phyloP scores from a whole-genome alignment of 92 coral and sea anemone genomes.

The Palythoa heliodiscus region DNA sequence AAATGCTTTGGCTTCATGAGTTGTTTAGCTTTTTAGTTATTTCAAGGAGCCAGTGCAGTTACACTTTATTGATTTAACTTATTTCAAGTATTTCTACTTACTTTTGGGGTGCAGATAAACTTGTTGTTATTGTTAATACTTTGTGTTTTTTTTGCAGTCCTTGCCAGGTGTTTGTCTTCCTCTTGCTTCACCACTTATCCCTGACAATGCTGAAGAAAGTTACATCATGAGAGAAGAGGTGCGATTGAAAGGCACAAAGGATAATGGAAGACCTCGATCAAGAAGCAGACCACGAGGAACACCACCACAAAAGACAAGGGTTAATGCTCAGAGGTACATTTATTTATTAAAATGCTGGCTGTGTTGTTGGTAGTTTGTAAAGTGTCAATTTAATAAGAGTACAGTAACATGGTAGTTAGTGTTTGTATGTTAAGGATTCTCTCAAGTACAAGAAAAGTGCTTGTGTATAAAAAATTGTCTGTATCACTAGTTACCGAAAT shows the following conservation, averaged over 20 bases:
- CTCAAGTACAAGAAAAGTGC: no score
- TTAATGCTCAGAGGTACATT: conserved; percentile 40
- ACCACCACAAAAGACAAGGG: conserved; percentile 40
- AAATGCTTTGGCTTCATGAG: no score
- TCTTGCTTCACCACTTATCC: conserved; percentile 29
- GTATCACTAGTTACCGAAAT: no score
- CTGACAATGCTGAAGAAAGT: conserved; percentile 34
- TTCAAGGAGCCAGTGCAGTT: no score
- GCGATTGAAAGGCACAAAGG: neutral
- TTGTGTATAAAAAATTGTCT: no score
- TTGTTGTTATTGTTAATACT: neutral
- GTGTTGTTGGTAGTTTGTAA: neutral
- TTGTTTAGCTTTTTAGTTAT: no score
- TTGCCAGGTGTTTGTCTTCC: conserved; percentile 24
- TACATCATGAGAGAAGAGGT: conserved; percentile 38
- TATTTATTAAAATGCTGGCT: neutral
- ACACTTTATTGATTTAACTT: no score
- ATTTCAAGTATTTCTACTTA: no score
- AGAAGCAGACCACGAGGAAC: conserved; percentile 40
- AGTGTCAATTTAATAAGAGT: neutral
- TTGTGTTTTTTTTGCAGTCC: neutral
- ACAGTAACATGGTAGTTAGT: no score
- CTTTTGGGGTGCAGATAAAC: no score
- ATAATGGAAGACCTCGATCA: conserved; percentile 22
- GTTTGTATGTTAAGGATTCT: no score